Base-by-base conservation (phyloP, 2,797 vertebrate species). In the Enteromius afrohamiltoni region DNA sequence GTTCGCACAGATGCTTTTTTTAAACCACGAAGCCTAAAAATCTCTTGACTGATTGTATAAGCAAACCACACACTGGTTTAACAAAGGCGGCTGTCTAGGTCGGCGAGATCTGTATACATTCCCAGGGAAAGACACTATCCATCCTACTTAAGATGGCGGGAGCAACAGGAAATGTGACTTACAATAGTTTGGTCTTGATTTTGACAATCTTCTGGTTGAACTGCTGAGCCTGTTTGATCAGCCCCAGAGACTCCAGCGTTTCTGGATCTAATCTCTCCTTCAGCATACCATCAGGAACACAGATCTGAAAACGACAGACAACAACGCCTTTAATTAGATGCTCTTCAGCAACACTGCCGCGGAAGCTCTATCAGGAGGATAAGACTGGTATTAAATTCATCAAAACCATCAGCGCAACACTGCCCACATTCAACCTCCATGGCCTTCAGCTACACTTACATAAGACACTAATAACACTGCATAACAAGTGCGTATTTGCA, bases 151-250 rank as follows among this genome's bases (percentile, higher is more conserved):
- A 26, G 7, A 23, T 17, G 37, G 14, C 9, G 11, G 5, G 74
- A 40, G 51, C 7, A 60, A 55, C 55, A 62, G 29, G 19, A 40
- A 49, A 42, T 14, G 21, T n/a, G 40, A 96, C 98, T 98, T 94
- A 99, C 98, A 99, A 99, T 85, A 99, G 95, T 91, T 99, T 99
- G 86, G 98, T 99, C 94, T 99, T 99, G 93, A 99, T 99, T 95
- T 99, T 99, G 80, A 99, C 98, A 85, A 98, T 99, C 93, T 99
- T 99, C 93, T 99, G 98, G 93, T 99, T 99, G 92, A 99, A 99
- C 88, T 99, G 98, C 87, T 97, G 97, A 74, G 98, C 97, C 85
- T 99, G 98, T 90, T 99, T 99, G 91, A 99, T 99, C 76, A 99
- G 96, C 77, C 98, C 98, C 86, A 99, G 93, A 2, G 97, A 97